Percentiles rank a stretch among this genome's conserved stretches.
phyloP scores from a whole-genome alignment of 35 echinoderm and acorn worm species.

The Anneissia japonica region DNA sequence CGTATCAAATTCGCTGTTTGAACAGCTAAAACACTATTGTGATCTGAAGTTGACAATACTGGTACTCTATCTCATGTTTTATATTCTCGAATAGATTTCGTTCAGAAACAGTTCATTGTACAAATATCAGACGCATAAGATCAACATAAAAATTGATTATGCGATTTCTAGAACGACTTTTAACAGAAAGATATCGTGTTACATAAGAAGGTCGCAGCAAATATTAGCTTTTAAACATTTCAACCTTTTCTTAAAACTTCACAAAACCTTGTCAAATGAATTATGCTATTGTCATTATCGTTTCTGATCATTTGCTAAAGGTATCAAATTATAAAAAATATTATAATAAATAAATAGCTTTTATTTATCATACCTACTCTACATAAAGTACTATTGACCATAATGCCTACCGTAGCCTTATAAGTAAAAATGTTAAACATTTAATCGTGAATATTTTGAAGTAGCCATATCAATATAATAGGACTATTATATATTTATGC shows the following conservation, averaged over 20 bases:
- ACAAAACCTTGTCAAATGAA: neutral
- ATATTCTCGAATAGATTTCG: neutral
- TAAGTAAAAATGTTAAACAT: too few species aligned
- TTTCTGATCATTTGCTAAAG: neutral
- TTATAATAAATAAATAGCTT: too few species aligned
- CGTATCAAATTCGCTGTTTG: neutral
- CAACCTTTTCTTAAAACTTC: neutral
- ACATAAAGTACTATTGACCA: too few species aligned
- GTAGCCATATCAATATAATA: too few species aligned
- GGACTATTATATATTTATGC: too few species aligned
- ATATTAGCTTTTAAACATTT: neutral
- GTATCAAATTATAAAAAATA: too few species aligned
- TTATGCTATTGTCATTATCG: neutral
- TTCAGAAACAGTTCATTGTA: neutral
- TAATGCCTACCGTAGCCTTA: too few species aligned
- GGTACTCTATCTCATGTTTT: neutral
- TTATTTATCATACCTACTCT: too few species aligned
- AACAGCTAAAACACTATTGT: neutral
- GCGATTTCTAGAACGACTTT: neutral
- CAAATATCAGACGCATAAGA: neutral
- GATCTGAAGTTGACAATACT: neutral
- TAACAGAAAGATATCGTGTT: neutral
- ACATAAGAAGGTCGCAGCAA: neutral
- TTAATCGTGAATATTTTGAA: too few species aligned
- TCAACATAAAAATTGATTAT: neutral